Evolutionary conservation across 1,140 invertebrate genomes (phyloP).

Genomic region (Anthonomus grandis): DNA sequence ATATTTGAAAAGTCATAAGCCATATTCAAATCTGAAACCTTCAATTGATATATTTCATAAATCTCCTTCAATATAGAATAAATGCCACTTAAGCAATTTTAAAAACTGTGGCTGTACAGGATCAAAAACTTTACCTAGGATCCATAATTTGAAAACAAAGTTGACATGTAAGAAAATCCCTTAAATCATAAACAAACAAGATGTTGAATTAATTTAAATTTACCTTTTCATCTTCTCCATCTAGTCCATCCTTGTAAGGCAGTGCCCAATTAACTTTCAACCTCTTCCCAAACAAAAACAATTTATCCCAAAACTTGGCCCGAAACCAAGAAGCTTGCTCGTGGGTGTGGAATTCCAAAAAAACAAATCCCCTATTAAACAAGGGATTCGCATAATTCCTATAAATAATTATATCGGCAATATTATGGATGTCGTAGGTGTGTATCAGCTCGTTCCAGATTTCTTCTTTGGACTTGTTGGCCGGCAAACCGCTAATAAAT

Average conservation of each 20-base stretch:
- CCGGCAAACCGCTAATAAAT: constrained; percentile 79
- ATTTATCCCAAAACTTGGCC: constrained; percentile 41
- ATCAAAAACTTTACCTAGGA: no score
- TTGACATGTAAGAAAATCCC: no score
- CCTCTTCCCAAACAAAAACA: constrained; percentile 23
- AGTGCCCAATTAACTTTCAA: constrained; percentile 31
- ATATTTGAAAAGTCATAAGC: no score
- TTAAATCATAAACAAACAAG: no score
- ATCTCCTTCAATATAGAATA: no score
- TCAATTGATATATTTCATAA: no score
- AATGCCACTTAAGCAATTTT: no score
- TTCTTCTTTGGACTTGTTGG: constrained; percentile 65
- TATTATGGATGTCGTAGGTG: constrained; percentile 51
- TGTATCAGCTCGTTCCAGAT: constrained; percentile 64
- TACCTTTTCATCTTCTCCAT: no score
- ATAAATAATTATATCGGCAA: constrained; percentile 75
- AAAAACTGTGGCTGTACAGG: no score
- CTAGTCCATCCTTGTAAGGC: constrained; percentile 15
- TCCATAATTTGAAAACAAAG: no score
- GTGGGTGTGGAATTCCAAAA: constrained; percentile 83
- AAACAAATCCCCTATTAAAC: constrained; percentile 68
- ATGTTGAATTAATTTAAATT: no score
- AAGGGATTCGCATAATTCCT: constrained; percentile 40
- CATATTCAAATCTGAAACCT: no score
- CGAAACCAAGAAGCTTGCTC: constrained; percentile 74